These are phyloP conservation scores for Saccostrea echinata DNA, from an alignment of 1,140 invertebrate species.

Conservation along the genomic window DNA sequence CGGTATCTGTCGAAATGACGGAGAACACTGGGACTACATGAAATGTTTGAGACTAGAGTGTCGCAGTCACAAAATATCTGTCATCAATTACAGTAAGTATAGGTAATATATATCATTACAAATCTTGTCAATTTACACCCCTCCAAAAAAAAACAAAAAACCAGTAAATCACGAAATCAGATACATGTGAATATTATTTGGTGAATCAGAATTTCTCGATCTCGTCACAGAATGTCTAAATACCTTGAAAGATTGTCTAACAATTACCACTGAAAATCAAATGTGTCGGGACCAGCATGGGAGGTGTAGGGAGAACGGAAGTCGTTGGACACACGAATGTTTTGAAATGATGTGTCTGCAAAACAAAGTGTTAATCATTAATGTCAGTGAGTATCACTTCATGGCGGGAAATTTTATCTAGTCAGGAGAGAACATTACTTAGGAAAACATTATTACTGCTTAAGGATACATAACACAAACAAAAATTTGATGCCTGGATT, in stretches of 20 bases:
- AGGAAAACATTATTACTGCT: too few relatives aligned
- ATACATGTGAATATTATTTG: too few relatives aligned
- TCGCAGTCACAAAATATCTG: not conserved
- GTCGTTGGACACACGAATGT: not conserved
- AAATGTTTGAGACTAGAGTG: not conserved
- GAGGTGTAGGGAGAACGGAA: not conserved
- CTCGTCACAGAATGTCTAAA: not conserved
- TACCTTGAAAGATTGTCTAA: not conserved
- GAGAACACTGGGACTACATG: not conserved
- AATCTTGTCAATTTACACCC: too few relatives aligned
- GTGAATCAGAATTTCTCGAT: not conserved
- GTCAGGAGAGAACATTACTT: not conserved
- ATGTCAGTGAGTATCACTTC: not conserved
- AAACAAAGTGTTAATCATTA: not conserved
- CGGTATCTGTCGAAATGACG: not conserved
- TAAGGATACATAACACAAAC: too few relatives aligned
- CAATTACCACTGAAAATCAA: not conserved
- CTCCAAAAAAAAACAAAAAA: too few relatives aligned
- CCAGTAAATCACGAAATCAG: too few relatives aligned
- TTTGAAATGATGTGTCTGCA: not conserved
- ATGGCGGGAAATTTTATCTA: not conserved
- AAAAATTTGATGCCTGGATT: too few relatives aligned
- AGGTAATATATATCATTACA: too few relatives aligned
- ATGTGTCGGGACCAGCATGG: constrained; percentile 2
- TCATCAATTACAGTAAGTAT: not conserved